Conservation (phyloP, 2,113 vertebrate species). For the Lagopus leucura region DNA sequence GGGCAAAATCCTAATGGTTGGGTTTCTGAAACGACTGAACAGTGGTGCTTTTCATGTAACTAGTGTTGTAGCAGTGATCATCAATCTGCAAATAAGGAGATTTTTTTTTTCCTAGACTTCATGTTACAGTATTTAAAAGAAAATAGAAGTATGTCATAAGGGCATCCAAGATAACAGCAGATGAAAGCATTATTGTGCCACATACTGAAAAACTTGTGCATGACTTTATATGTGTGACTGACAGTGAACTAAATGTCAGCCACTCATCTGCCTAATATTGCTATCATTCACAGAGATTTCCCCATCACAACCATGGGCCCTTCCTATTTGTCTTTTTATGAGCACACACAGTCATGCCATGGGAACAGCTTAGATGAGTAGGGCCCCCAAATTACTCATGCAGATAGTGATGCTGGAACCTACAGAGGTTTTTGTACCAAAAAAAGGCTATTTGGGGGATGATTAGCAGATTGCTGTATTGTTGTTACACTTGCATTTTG, state of each 20-base stretch:
- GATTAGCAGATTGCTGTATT: not conserved
- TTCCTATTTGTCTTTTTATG: not conserved
- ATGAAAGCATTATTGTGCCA: rapidly evolving
- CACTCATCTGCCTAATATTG: not conserved
- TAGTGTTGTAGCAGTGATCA: rapidly evolving
- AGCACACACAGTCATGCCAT: not conserved
- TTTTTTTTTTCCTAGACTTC: not conserved
- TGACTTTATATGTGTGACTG: not conserved
- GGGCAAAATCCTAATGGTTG: not conserved
- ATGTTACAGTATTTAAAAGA: not conserved
- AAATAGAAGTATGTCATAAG: not conserved
- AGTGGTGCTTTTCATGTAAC: not conserved
- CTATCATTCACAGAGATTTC: not conserved
- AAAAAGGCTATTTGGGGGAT: not conserved
- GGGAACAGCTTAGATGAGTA: not conserved
- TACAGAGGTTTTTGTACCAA: not conserved
- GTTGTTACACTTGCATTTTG: not conserved
- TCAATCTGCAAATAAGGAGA: not conserved
- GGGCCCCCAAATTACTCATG: not conserved
- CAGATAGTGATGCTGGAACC: not conserved
- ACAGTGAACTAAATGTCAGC: not conserved
- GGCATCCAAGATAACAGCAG: rapidly evolving
- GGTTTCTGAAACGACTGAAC: not conserved
- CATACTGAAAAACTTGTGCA: not conserved
- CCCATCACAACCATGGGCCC: rapidly evolving